Evolutionary conservation across 2,797 vertebrate genomes (phyloP).

Genomic region (Peromyscus nudipes): DNA sequence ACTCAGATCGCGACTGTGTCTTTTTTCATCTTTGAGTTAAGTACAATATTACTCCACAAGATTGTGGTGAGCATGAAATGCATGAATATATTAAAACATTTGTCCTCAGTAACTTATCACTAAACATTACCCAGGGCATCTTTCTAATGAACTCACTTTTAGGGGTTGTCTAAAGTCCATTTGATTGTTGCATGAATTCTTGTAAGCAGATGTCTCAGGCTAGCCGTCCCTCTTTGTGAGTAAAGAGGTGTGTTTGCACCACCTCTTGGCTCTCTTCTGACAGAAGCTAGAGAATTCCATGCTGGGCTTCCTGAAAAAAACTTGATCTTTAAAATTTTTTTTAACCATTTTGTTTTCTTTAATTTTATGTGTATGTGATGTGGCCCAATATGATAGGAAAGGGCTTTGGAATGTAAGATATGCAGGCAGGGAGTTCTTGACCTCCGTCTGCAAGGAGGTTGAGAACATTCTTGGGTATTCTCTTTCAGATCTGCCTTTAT

Average conservation of each 20-base stretch:
- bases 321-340: neutral
- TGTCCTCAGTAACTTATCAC: neutral
- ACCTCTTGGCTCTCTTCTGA: neutral
- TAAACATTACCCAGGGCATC: neutral
- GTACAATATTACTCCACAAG: neutral
- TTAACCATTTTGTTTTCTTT: neutral
- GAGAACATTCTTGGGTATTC: neutral
- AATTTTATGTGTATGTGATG: neutral
- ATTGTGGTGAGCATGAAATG: neutral
- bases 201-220: neutral
- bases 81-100: neutral
- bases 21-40: neutral
- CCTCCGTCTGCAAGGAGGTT: fast-evolving
- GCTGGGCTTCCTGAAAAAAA: neutral
- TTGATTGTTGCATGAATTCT: neutral
- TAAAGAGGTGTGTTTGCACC: neutral
- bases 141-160: neutral
- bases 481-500: conserved; percentile 90
- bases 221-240: neutral
- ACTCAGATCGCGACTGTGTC: neutral
- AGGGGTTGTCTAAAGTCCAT: neutral
- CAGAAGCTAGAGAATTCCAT: neutral
- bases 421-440: neutral
- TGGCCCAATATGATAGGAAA: neutral
- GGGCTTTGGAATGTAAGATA: neutral